Evolutionary conservation across 2,113 vertebrate genomes (phyloP), one percentile per base, ranked within the genome.

Genomic region (Thryonomys swinderianus): DNA sequence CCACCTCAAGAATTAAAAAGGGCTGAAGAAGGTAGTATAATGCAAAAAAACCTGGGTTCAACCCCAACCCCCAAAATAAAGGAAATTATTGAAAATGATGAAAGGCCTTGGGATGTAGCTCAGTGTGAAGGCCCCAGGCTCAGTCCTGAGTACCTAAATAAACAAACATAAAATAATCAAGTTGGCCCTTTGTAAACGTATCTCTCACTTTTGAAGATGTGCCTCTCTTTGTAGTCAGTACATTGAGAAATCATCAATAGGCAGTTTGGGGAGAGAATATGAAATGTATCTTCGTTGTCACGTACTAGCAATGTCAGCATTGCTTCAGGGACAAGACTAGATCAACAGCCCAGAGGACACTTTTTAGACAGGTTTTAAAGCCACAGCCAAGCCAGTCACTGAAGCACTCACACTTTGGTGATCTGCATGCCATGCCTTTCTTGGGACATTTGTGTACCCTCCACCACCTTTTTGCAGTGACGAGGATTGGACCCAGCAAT

Each of bases 141-240:
- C 27, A 76, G 30, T 48, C 27, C 14, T 27, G 14, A 32, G 42
- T 17, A 32, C 25, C 55, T 57, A 57, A 17, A 57, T 30, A 64
- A 64, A 64, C 12, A 61, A 61, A 23, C 7, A 61, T 61, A 61
- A 61, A 61, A 61, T 61, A 73, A 23, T 17, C 40, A 89, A 76
- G 34, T 55, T 92, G 64, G 7, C 88, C 20, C 57, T 79, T 89
- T 85, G 42, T 55, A 94, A 86, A 95, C 21, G 1, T 67, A 69
- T 76, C 40, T 66, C 87, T 94, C 71, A 55, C 64, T 96, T 90
- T 91, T 62, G 86, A 94, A 90, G 40, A 86, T 57, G 48, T 69
- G 3, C 59, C 27, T 93, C 51, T 82, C 37, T 94, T 81, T 79
- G 51, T 74, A 74, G 42, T 45, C 42, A 74, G 5, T 74, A 25